Percentiles rank a stretch among this genome's conserved stretches.
These are phyloP conservation scores for Pollenia griseotomentosa DNA, from an alignment of 2,888 invertebrate genomes.

Conservation along the genomic window DNA sequence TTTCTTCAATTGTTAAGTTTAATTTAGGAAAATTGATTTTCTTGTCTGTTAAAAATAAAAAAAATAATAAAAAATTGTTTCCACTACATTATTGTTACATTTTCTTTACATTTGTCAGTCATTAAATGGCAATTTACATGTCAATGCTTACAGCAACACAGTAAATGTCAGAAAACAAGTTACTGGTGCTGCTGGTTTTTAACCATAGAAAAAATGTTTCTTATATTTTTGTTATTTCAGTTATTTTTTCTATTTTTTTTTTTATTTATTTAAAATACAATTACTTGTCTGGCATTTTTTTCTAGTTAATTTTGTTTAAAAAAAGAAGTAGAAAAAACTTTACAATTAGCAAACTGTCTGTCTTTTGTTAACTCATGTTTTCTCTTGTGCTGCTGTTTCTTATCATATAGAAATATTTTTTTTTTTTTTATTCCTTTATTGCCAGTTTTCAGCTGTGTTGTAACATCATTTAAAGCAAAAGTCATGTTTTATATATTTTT, in stretches of 20 bases:
- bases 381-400: conserved; percentile 62
- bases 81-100: conserved; percentile 71
- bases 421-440: conserved; percentile 18
- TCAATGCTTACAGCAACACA: conserved; percentile 76
- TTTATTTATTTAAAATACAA: conserved; percentile 71
- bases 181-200: conserved; percentile 13
- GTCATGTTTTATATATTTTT: conserved; percentile 65
- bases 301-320: conserved; percentile 26
- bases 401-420: conserved; percentile 55
- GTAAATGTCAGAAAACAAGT: conserved; percentile 65
- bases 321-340: conserved; percentile 64
- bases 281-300: conserved; percentile 71
- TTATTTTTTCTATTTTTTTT: conserved; percentile 49
- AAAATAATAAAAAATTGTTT: conserved; percentile 5
- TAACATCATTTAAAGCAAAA: conserved; percentile 63
- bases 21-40: conserved; percentile 67
- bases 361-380: conserved; percentile 74
- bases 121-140: conserved; percentile 84
- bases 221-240: conserved; percentile 48
- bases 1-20: conserved; percentile 37
- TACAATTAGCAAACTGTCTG: conserved; percentile 76
- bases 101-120: conserved; percentile 73
- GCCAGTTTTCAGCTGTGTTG: conserved; percentile 26
- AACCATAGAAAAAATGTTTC: conserved; percentile 38
- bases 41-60: conserved; percentile 47